Percentiles rank a stretch among this genome's conserved stretches.
Conservation (phyloP, 2,888 invertebrate species). For the Drosophila mayaguana region DNA sequence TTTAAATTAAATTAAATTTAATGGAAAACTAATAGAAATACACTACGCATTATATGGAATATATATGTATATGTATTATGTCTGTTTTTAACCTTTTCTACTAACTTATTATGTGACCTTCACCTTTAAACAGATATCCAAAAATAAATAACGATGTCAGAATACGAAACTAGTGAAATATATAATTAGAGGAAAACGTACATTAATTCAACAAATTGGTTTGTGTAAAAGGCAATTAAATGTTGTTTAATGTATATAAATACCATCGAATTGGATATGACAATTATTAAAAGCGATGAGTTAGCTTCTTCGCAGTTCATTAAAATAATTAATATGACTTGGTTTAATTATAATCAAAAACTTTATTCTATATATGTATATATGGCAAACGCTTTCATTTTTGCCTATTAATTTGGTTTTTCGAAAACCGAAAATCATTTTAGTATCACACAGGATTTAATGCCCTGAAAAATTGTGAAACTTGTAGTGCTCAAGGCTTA, state of each 20-base stretch:
- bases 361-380: no score
- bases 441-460: background rate
- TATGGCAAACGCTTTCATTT: no score
- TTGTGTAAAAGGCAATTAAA: background rate
- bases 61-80: no score
- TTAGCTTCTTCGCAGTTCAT: background rate
- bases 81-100: background rate
- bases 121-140: background rate
- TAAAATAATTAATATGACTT: background rate
- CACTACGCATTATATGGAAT: no score
- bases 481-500: background rate
- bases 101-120: slow-evolving; percentile 1
- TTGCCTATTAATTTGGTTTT: no score
- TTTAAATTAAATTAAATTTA: no score
- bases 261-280: background rate
- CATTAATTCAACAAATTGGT: background rate
- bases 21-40: no score
- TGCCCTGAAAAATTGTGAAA: background rate
- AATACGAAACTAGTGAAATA: background rate
- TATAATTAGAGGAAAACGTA: background rate
- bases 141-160: background rate
- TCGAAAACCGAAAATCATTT: background rate
- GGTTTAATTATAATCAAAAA: background rate
- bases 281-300: background rate
- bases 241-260: background rate